Evolutionary conservation across 64 coral and sea anemone genomes (phyloP), one percentile per base, ranked within the genome.

Genomic region (Orbicella faveolata): DNA sequence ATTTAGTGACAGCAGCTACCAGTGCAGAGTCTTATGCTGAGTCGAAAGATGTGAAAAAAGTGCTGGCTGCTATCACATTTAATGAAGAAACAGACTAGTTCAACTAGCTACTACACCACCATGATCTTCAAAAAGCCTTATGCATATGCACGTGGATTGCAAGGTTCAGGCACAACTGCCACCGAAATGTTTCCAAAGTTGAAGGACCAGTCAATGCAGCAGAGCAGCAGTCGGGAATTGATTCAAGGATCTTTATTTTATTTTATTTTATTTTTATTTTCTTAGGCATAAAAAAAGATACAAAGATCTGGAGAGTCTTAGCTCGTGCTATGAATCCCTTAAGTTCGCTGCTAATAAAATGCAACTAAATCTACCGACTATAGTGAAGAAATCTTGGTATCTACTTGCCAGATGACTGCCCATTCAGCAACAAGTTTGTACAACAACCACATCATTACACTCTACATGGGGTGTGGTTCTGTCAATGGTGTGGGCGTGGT

Each of bases 131-230:
- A 51, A 74, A 76, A n/a, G 33, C 79, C 19, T 61, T 94, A 11
- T 19, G 79, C 51, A 54, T 84, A 9, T 78, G 81, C 0, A 80
- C 80, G 17, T 94, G 86, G 92, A 25, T 89, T 15, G 37, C 39
- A 9, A 81, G 92, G 15, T 94, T 89, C 36, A 18, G 78, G 12
- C 37, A 76, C 25, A 94, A 85, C 54, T 77, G 21, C 19, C 65
- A 20, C 7, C 19, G 1, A 14, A 59, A 73, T 52, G 13, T 36
- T 34, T 14, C 26, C 17, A 18, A 36, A 37, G 34, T 34, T 34
- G 57, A 75, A n/a, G 90, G 79, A 25, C 52, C 81, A 14, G 59
- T 93, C 76, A 87, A 36, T 10, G 80, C 84, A 53, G 77, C 80
- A 8, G 77, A 93, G 76, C 55, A 59, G 55, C 9, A 59, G 55